These are phyloP conservation scores for Drosophila fulvimacula DNA, from an alignment of 2,888 invertebrate species.

Conservation along the genomic window DNA sequence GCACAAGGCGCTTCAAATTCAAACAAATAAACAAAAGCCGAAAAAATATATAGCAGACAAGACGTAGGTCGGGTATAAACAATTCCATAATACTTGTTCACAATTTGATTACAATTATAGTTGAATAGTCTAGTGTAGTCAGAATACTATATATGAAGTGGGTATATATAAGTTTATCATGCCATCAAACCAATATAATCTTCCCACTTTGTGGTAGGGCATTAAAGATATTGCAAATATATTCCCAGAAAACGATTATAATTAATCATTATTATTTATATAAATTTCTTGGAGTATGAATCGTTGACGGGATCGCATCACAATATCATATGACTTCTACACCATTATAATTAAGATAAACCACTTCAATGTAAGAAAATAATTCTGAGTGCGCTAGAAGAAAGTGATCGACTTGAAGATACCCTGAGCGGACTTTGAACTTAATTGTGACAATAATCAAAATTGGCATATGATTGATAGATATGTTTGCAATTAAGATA, in stretches of 20 bases:
- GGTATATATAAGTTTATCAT: background rate
- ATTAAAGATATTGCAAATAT: background rate
- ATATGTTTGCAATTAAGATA: too few species aligned
- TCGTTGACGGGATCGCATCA: background rate
- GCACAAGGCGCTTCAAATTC: background rate
- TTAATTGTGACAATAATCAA: too few species aligned
- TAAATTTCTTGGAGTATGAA: slow-evolving; percentile 3
- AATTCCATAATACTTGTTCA: background rate
- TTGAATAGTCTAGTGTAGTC: background rate
- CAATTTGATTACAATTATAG: background rate
- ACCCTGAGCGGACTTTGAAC: background rate
- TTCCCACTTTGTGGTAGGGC: background rate
- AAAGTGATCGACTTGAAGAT: background rate
- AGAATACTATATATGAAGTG: background rate
- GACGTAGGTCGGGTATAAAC: background rate
- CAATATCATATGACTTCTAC: slow-evolving; percentile 6
- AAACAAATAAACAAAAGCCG: slow-evolving; percentile 26
- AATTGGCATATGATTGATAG: too few species aligned
- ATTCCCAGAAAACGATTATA: slow-evolving; percentile 9
- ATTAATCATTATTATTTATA: background rate
- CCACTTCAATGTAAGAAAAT: background rate
- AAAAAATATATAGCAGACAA: background rate
- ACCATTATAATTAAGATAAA: slow-evolving; percentile 3
- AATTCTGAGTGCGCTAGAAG: background rate
- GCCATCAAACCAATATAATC: background rate